Evolutionary conservation across 1,140 invertebrate genomes (phyloP).

Genomic region (Drosophila lacertosa): DNA sequence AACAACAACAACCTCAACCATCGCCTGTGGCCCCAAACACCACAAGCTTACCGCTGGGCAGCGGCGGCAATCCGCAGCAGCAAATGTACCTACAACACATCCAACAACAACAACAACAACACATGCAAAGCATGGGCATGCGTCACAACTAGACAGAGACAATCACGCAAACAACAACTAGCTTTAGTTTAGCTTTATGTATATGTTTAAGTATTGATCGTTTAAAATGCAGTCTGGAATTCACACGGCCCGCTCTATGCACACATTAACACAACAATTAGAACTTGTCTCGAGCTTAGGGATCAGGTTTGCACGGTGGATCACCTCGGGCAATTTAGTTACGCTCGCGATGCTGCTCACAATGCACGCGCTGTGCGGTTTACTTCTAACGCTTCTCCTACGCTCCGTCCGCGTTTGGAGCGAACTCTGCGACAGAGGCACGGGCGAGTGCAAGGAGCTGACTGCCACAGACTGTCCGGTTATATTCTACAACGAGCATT

Average conservation of each 20-base stretch:
- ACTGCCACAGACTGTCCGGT: constrained; percentile 53
- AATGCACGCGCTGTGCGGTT: constrained; percentile 14
- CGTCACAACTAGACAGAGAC: constrained; percentile 57
- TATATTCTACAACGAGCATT: constrained; percentile 57
- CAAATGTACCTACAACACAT: constrained; percentile 65
- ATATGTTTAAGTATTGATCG: constrained; percentile 7
- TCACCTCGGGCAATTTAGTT: constrained; percentile 11
- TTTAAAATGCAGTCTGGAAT: constrained; percentile 11
- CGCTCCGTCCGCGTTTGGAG: background rate
- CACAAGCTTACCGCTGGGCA: constrained; percentile 56
- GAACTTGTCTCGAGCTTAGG: constrained; percentile 15
- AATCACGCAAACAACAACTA: constrained; percentile 23
- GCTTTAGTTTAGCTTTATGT: constrained; percentile 26
- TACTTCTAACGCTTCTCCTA: constrained; percentile 16
- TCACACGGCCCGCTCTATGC: background rate
- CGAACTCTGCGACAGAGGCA: constrained; percentile 59
- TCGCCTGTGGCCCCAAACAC: constrained; percentile 25
- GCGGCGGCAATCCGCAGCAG: constrained; percentile 63
- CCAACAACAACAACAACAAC: constrained; percentile 59
- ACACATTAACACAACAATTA: background rate
- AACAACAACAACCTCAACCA: constrained; percentile 22
- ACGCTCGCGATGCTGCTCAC: constrained; percentile 1
- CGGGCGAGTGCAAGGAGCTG: constrained; percentile 61
- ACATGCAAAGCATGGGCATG: constrained; percentile 67
- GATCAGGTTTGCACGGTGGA: constrained; percentile 14